Base-by-base conservation (phyloP, 1,140 invertebrate genomes). In the Neotoxoptera formosana region DNA sequence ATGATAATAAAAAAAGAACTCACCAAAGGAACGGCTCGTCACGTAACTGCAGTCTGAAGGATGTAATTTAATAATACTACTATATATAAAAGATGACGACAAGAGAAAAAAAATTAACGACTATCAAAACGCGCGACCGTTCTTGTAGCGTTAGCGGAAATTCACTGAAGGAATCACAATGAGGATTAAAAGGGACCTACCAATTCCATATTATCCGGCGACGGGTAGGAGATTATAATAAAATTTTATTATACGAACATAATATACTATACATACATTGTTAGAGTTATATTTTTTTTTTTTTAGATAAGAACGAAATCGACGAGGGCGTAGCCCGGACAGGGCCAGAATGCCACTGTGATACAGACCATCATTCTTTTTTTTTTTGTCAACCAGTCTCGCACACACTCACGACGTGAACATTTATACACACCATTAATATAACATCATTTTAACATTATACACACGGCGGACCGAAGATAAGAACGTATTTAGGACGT, bases 131-230 rank as follows among this genome's bases (percentile, higher is more conserved):
- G 83, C 86, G 47, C 11, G 47, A 25, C 17, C n/a, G 86, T 20
- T 87, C 25, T 87, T 87, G 45, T 45, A 41, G 45, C 25, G 84
- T 51, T n/a, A 88, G 86, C 47, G 86, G 47, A 88, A 51, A 88
- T 45, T 51, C 86, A 51, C 47, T 51, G 86, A 51, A 51, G n/a
- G 86, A 87, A 88, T 88, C 86, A 88, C 86, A 88, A 88, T 51
- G 47, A 88, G 23, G 86, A 51, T 87, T 86, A 45, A 86, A 86
- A 86, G 84, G 84, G 41, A 86, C 25, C 47, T 48, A 87, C 84
- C 25, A 48, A 87, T 87, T 86, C 83, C 23, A 11, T 86, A 86
- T 45, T 86, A 86, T 86, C 83, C 25, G 83, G 83, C 14, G 34
- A 21, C 76, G 76, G 36, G 25, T 47, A 67, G 60, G 83, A 86